A percentile compares a stretch with the other conserved stretches of the same genome.
Conservation (phyloP, 2,113 vertebrate genomes). For the Pygoscelis adeliae region DNA sequence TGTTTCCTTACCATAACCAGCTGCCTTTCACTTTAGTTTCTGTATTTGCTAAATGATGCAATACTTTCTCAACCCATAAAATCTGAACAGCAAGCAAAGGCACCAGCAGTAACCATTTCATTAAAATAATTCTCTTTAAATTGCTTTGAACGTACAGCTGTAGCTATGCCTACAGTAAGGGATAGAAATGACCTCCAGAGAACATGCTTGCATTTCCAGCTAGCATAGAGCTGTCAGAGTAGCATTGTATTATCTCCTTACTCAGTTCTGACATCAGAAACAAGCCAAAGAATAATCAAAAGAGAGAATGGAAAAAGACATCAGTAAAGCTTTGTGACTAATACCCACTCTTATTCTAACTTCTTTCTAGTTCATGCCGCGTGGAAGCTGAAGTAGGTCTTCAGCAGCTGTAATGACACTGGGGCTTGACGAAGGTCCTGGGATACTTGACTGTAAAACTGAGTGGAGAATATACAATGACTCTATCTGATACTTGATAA, state of each 20-base stretch:
- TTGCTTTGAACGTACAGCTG: background rate
- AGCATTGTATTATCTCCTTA: background rate
- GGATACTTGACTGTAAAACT: background rate
- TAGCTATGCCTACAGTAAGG: background rate
- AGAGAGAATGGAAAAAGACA: background rate
- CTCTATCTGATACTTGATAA: background rate
- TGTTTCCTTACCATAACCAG: background rate
- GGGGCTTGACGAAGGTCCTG: background rate
- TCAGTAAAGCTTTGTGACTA: background rate
- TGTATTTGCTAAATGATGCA: slow-evolving; percentile 15
- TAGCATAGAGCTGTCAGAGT: background rate
- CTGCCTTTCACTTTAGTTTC: background rate
- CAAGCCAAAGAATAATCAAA: background rate
- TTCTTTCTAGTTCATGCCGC: background rate
- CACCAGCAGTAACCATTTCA: background rate
- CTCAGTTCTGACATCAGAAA: background rate
- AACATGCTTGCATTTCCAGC: background rate
- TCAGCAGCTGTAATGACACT: background rate
- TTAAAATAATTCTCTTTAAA: slow-evolving; percentile 8
- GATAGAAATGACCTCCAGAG: background rate
- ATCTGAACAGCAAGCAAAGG: background rate
- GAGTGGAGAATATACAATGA: background rate
- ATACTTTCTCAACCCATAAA: background rate
- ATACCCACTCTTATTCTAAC: background rate
- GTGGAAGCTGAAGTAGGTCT: background rate